Percentiles rank a stretch among this genome's conserved stretches.
Conservation (phyloP, 2,888 invertebrate genomes). For the Hyposoter didymator region DNA sequence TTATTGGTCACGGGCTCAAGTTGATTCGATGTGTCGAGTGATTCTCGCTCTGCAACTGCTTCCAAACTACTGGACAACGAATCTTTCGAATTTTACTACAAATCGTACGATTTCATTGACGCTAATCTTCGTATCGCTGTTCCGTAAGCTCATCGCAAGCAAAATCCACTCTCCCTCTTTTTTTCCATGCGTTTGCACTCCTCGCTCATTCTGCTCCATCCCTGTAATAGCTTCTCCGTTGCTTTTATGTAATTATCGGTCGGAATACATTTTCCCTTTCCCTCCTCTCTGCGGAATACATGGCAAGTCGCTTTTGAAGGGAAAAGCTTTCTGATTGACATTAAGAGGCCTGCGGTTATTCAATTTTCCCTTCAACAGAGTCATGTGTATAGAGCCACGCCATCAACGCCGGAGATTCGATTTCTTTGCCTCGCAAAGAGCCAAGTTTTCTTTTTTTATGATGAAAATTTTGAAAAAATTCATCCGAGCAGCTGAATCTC, state of each 20-base stretch:
- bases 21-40: constrained; percentile 19
- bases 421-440: not conserved
- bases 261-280: not conserved
- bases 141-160: not conserved
- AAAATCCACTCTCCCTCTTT: not conserved
- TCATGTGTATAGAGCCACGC: constrained; percentile 6
- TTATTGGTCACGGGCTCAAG: constrained; percentile 15
- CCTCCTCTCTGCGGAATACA: constrained; percentile 9
- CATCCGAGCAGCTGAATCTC: no score
- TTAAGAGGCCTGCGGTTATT: constrained; percentile 58
- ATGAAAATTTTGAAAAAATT: not conserved
- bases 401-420: not conserved
- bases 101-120: not conserved
- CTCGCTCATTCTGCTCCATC: constrained; percentile 47
- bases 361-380: constrained; percentile 49
- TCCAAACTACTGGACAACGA: constrained; percentile 1
- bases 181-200: constrained; percentile 25
- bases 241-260: constrained; percentile 63
- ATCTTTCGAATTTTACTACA: not conserved
- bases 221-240: constrained; percentile 25
- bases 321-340: constrained; percentile 63
- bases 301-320: constrained; percentile 52
- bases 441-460: not conserved
- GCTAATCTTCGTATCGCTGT: not conserved
- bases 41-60: not conserved